Evolutionary conservation across 2,113 vertebrate species (phyloP), one percentile per base, ranked within the genome.

Genomic region (Albula goreensis): DNA sequence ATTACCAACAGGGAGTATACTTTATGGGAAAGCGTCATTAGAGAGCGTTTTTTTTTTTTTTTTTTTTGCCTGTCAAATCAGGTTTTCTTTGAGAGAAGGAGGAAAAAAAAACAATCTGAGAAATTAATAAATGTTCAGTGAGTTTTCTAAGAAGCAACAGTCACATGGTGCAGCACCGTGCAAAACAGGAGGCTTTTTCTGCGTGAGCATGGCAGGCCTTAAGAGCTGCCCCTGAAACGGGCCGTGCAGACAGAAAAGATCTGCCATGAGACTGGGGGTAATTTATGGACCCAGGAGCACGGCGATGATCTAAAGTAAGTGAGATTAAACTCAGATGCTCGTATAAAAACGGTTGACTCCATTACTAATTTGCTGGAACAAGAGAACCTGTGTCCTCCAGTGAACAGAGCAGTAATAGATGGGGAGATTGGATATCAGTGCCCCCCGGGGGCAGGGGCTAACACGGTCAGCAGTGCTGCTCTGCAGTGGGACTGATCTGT

Each of bases 11-110:
- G 70, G 70, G 70, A 74, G 3, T 3, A n/a, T n/a, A 74, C 31
- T 74, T 74, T n/a, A 25, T 25, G 31, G 31, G 70, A n/a, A 74
- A 74, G 31, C 9, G 2, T 74, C n/a, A 31, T 74, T 74, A 74
- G 70, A 74, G 9, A 74, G n/a, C 70, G 31, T n/a, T 74, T 22
- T 66, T n/a, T 74, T 74, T 41, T 41, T n/a, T 74, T 22, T 66
- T n/a, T 74, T 74, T 41, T 41, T 74, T 74, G 70, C 22, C 70
- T n/a, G 70, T 74, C 70, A 74, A 74, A n/a, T 74, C 70, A 74
- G 31, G 9, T 25, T 74, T 11, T 25, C 70, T 74, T 74, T 2
- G 8, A 66, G 10, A 13, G 12, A 60, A 60, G 11, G 11, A 5
- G 63, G 63, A n/a, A n/a, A 70, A 70, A 19, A 74, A 22, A 19